Conservation (phyloP, 1,140 invertebrate genomes). For the Elymnias hypermnestra region DNA sequence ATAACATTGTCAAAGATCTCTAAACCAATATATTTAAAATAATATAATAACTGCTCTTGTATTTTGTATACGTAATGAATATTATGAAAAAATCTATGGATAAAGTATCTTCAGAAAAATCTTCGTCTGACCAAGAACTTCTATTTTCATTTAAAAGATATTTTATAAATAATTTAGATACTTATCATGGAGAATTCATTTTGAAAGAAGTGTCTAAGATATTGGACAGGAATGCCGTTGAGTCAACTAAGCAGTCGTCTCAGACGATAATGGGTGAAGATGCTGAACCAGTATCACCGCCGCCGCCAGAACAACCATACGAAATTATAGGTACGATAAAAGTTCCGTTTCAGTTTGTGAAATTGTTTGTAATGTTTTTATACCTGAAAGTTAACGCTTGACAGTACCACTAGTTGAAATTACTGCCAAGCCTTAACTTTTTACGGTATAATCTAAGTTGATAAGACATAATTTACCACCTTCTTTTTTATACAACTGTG, state of each 20-base stretch:
- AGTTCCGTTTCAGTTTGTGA: no score
- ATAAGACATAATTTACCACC: no score
- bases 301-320: conserved; percentile 38
- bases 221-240: conserved; percentile 34
- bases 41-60: no score
- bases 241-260: conserved; percentile 30
- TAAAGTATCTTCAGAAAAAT: conserved; percentile 42
- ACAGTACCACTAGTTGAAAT: no score
- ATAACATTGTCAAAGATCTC: no score
- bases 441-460: no score
- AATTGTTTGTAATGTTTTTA: no score
- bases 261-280: conserved; percentile 42
- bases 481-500: no score
- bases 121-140: conserved; percentile 24
- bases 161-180: conserved; percentile 63
- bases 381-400: no score
- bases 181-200: conserved; percentile 53
- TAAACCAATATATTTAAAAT: no score
- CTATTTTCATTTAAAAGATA: conserved; percentile 52
- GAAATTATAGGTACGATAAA: conserved; percentile 66
- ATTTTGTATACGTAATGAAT: no score
- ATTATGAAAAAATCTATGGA: conserved; percentile 29
- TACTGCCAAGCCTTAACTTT: no score
- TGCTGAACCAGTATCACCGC: conserved; percentile 20
- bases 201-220: conserved; percentile 48